A percentile compares a stretch with the other conserved stretches of the same genome.
Conservation (phyloP, 1,140 invertebrate species). For the Caerostris darwini region DNA sequence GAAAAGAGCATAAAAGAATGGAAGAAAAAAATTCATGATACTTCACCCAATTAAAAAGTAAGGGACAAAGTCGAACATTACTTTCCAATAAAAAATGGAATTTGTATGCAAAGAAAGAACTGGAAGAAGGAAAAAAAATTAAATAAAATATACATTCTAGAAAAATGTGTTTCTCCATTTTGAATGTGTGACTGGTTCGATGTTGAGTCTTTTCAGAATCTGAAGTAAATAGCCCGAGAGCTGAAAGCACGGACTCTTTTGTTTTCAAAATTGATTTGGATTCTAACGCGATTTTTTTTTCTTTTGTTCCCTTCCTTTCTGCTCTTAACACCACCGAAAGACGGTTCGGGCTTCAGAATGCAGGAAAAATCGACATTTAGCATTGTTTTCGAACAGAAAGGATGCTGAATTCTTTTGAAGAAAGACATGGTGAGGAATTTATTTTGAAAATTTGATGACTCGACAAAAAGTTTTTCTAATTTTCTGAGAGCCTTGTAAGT, state of each 20-base stretch:
- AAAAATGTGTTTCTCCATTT: conserved; percentile 51
- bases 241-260: conserved; percentile 53
- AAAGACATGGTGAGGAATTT: not conserved
- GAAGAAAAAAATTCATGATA: not conserved
- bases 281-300: conserved; percentile 24
- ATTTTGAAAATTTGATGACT: not conserved
- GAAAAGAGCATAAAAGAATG: not conserved
- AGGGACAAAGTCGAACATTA: conserved; percentile 9
- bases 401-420: conserved; percentile 1
- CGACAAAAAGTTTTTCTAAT: not conserved
- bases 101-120: not conserved
- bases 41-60: conserved; percentile 57
- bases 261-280: conserved; percentile 62
- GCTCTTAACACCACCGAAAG: conserved; percentile 38
- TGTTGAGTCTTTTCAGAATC: conserved; percentile 39
- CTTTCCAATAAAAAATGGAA: conserved; percentile 3
- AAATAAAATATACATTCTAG: not conserved
- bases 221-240: conserved; percentile 68
- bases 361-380: conserved; percentile 39
- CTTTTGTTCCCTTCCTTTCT: not conserved
- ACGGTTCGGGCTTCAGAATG: conserved; percentile 12
- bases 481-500: not conserved
- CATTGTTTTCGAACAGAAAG: conserved; percentile 32
- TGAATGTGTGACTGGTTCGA: conserved; percentile 47
- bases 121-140: not conserved